Conservation (phyloP, 92 coral and sea anemone genomes). For the Micromussa lordhowensis region DNA sequence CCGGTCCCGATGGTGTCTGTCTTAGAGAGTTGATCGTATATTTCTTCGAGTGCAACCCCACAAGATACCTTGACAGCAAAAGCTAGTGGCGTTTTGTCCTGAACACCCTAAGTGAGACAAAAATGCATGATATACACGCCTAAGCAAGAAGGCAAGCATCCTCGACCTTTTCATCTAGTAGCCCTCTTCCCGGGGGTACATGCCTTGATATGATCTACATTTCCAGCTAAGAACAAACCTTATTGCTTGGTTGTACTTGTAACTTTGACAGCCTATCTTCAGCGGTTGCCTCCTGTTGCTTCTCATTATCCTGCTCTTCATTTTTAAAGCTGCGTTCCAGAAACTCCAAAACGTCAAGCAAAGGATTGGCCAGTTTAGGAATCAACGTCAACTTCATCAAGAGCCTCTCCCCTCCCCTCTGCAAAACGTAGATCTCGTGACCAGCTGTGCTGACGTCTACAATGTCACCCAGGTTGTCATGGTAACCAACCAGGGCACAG, state of each 20-base stretch:
- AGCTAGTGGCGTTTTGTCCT: too few relatives aligned
- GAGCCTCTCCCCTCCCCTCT: conserved; percentile 76
- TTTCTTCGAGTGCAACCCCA: too few relatives aligned
- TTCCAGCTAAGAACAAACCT: conserved; percentile 8
- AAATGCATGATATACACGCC: too few relatives aligned
- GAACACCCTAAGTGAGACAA: too few relatives aligned
- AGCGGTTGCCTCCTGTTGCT: background rate
- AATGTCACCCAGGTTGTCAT: conserved; percentile 80
- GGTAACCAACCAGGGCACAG: conserved; percentile 85
- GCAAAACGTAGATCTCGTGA: conserved; percentile 86
- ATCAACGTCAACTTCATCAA: conserved; percentile 73
- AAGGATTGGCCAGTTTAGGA: conserved; percentile 82
- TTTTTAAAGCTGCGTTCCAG: conserved; percentile 32
- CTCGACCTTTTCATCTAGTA: too few relatives aligned
- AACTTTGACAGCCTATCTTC: background rate
- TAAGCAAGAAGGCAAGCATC: too few relatives aligned
- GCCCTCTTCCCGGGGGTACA: too few relatives aligned
- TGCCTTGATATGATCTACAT: background rate
- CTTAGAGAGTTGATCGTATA: too few relatives aligned
- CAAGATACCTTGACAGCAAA: too few relatives aligned
- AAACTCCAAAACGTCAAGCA: conserved; percentile 53
- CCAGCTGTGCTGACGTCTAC: conserved; percentile 87
- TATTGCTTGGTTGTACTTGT: background rate
- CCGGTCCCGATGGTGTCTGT: too few relatives aligned
- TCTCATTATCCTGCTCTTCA: conserved; percentile 5